Evolutionary conservation across 2,888 invertebrate species (phyloP), one percentile per base, ranked within the genome.

Genomic region (Agonopterix alstromeriana): DNA sequence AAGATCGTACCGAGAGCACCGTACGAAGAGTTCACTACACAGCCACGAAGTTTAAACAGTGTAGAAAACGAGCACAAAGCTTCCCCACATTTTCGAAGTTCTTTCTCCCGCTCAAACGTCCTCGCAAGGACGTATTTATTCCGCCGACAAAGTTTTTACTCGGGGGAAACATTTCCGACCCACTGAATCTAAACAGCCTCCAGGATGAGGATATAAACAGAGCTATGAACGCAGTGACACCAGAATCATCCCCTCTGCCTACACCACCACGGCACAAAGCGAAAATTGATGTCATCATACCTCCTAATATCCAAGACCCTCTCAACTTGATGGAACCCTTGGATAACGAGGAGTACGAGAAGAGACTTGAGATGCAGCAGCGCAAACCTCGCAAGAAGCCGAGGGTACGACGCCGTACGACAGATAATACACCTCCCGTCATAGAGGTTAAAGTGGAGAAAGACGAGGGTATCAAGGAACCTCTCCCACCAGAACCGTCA

Each of bases 91-190:
- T 91, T 60, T 93, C 93, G 2, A 95, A 95, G 72, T 93, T 93
- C 75, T 93, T 93, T 71, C 89, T 94, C 45, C 93, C 94, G 0
- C 92, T 93, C 62, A 94, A 94, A 65, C 90, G 94, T 50, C 90
- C 93, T 46, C 92, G 94, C 57, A 94, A 94, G 65, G 92, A 94
- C 58, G 91, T 91, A 48, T 92, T 94, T 58, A 95, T 97, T 64
- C 94, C 97, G 47, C 98, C 98, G 0, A 97, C 97, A 0, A 97
- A 97, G 78, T 98, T 98, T 82, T 85, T 97, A 3, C 90, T 98
- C 1, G 98, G 98, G 43, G 98, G 98, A 8, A 98, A 97, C 78
- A 98, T 98, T 59, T 94, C 94, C 59, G 98, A 98, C 89, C 98
- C 98, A 0, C 83, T 98, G 43, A 98, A 98, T 85, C 83, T 98